These are phyloP conservation scores for Phyllotreta cruciferae DNA, from an alignment of 2,888 invertebrate genomes.

Conservation along the genomic window DNA sequence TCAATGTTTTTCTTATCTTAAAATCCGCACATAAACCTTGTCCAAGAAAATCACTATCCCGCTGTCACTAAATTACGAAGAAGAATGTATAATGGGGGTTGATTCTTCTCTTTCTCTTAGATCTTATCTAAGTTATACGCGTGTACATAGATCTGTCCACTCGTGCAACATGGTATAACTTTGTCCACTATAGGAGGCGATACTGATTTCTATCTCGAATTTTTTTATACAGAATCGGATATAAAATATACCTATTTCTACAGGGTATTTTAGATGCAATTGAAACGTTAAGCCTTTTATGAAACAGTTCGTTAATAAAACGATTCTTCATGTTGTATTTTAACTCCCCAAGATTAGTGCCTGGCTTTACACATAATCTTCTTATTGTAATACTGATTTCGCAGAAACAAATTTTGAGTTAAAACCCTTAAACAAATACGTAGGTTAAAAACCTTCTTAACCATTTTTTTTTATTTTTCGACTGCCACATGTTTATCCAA, in stretches of 20 bases:
- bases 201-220: constrained; percentile 22
- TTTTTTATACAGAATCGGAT: constrained; percentile 12
- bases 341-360: not conserved
- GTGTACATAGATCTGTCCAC: constrained; percentile 27
- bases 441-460: too few species aligned
- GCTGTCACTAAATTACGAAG: constrained; percentile 23
- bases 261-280: not conserved
- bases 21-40: constrained; percentile 27
- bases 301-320: not conserved
- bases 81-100: constrained; percentile 28
- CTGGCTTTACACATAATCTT: too few species aligned
- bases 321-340: not conserved
- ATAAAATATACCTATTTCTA: constrained; percentile 8
- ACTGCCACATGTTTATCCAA: constrained; percentile 1
- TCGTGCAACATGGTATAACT: constrained; percentile 25
- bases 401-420: too few species aligned
- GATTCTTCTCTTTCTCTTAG: constrained; percentile 23
- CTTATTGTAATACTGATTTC: too few species aligned
- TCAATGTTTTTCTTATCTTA: constrained; percentile 19
- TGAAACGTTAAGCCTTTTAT: not conserved
- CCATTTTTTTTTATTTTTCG: too few species aligned
- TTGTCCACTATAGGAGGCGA: constrained; percentile 28
- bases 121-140: constrained; percentile 24
- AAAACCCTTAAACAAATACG: too few species aligned
- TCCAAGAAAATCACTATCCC: constrained; percentile 29